Percentiles rank a stretch among this genome's conserved stretches.
Conservation (phyloP, 2,113 vertebrate species). For the Lanius ludovicianus region DNA sequence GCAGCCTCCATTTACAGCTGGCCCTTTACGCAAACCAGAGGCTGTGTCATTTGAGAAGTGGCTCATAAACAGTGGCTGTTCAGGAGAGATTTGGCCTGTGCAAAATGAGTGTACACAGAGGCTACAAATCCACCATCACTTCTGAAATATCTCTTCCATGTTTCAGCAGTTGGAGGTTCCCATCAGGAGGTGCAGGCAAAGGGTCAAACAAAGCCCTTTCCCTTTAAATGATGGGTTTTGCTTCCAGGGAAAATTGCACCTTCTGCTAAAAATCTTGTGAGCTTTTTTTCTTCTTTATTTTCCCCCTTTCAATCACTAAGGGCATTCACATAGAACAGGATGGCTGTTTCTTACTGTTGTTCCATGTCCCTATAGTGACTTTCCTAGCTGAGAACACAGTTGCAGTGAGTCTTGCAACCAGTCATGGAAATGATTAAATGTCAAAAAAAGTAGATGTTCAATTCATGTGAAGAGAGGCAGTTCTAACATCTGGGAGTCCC, state of each 20-base stretch:
- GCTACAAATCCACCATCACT: neutral
- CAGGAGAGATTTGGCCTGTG: neutral
- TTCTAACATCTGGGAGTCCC: neutral
- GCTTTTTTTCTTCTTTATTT: neutral
- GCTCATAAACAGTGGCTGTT: neutral
- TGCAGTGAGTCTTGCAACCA: neutral
- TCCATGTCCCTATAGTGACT: neutral
- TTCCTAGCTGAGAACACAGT: neutral
- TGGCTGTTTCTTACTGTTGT: neutral
- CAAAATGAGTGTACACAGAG: neutral
- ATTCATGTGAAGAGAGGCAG: neutral
- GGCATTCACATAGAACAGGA: neutral
- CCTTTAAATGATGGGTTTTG: neutral
- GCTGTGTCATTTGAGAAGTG: neutral
- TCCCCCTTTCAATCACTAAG: neutral
- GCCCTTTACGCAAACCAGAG: neutral
- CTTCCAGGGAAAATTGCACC: neutral
- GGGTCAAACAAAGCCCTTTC: neutral
- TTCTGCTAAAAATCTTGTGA: neutral
- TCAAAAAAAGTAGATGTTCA: neutral
- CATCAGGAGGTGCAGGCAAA: rapidly evolving
- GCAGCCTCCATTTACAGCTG: neutral
- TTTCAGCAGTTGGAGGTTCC: neutral
- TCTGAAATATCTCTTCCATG: neutral
- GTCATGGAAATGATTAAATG: neutral